Base-by-base conservation (phyloP, 2,888 invertebrate species). In the Mactromeris polynyma region DNA sequence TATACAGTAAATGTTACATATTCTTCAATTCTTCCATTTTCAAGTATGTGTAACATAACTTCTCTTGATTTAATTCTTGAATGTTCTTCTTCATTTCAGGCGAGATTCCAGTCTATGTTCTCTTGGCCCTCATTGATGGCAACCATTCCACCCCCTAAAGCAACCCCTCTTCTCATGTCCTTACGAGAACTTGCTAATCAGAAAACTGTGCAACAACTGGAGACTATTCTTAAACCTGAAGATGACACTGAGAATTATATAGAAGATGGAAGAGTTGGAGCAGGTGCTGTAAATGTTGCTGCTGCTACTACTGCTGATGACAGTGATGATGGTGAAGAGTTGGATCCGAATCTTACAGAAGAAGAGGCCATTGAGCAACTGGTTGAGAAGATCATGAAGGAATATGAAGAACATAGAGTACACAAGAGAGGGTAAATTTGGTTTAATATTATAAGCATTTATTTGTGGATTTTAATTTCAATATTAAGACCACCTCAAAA, bases 41-140 rank as follows among this genome's bases (percentile, higher is more conserved):
- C n/a, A n/a, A n/a, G n/a, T n/a, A n/a, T n/a, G n/a, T n/a, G n/a
- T n/a, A n/a, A n/a, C n/a, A n/a, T n/a, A n/a, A n/a, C n/a, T n/a
- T n/a, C n/a, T n/a, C n/a, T n/a, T 11, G 17, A 14, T n/a, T 19
- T 46, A 42, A 19, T 4, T n/a, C n/a, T n/a, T n/a, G n/a, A n/a
- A n/a, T n/a, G n/a, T 31, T 31, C 69, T 91, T 31, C 40, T 81
- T 2, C 11, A n/a, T 84, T 78, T 17, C 83, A 94, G 90, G 92
- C 93, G 6, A 82, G 95, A 64, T 95, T 96, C 82, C 89, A 92
- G n/a, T 90, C 95, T 0, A 64, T 95, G 26, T 96, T 95, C 85
- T 87, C 93, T 80, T 96, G 95, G 95, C 95, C 95, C 31, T 95
- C 95, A 2, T 85, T 96, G 0, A 81, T 95, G 58, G 93, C 96